Conservation (phyloP, 2,888 invertebrate species). For the Oeneis ivallda region DNA sequence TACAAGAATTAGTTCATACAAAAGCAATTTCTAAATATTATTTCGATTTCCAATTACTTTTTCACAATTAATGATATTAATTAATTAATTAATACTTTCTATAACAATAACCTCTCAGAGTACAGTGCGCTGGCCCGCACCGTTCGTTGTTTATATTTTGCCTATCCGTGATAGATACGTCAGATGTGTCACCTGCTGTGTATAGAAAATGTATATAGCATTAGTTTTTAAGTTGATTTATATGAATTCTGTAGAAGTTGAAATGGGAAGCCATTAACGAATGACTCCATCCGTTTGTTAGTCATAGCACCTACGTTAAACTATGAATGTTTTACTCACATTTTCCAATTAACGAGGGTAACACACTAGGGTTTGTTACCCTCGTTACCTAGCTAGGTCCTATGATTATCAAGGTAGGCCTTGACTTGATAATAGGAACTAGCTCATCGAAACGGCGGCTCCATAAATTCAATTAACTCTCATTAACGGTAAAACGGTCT, state of each 20-base stretch:
- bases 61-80: too few species aligned
- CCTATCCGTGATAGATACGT: neutral
- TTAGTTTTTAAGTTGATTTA: conserved; percentile 18
- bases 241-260: conserved; percentile 21
- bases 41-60: too few species aligned
- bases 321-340: conserved; percentile 46
- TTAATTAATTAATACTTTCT: too few species aligned
- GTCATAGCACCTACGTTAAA: conserved; percentile 24
- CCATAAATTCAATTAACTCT: conserved; percentile 3
- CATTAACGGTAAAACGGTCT: neutral
- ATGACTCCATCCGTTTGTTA: conserved; percentile 31
- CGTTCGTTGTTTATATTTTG: neutral
- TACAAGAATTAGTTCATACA: too few species aligned
- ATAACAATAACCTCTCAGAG: too few species aligned
- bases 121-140: neutral
- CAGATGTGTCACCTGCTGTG: conserved; percentile 4
- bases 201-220: conserved; percentile 10
- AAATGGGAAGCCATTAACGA: conserved; percentile 28
- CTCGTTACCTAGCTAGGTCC: too few species aligned
- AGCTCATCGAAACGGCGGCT: conserved; percentile 9
- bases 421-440: neutral
- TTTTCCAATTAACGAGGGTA: conserved; percentile 15
- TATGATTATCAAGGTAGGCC: too few species aligned
- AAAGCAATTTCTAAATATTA: too few species aligned
- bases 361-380: too few species aligned